Base-by-base conservation (phyloP, 2,797 vertebrate genomes). In the Dicrostonyx torquatus region DNA sequence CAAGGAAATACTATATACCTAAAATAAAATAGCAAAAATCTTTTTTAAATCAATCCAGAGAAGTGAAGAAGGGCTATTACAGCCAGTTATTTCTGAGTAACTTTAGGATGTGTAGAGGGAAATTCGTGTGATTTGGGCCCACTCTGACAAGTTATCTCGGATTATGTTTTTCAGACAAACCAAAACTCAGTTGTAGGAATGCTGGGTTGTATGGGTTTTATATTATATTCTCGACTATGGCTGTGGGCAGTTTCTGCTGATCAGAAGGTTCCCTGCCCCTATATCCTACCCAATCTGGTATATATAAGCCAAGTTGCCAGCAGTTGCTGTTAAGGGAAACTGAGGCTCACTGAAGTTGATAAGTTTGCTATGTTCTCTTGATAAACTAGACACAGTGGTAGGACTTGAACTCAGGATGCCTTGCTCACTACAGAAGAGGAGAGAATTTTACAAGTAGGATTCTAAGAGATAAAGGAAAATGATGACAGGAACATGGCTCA, bases 1-100 rank as follows among this genome's bases (percentile, higher is more conserved):
- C 10, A 31, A 43, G 58, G 14, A 43, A 29, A 60, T 40, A 31
- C 58, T 64, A 45, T 20, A 20, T 15, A 82, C 26, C 11, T 83
- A 64, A 83, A 83, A 82, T 60, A 82, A 80, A 60, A 45, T 45
- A 43, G 64, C 26, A 48, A 43, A 2, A 3, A 4, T 31, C 3
- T 11, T 70, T 29, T 24, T 8, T 3, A 0, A 40, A 3, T 14
- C 58, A 20, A 20, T 40, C 9, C 58, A 62, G 58, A 82, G 58
- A 43, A 2, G 13, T 0, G 0, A 1, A 18, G 24, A 9, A 48
- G 15, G 50, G 9, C 10, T 2, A 34, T 20, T 29, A 15, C 60
- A 15, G 17, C 2, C 40, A 11, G 3, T 2, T 0, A 24, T 91
- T 53, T 93, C 18, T 79, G 37, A n/a, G 7, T 60, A 70, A 62